Evolutionary conservation across 2,888 invertebrate species (phyloP).

Genomic region (Oeneis ivallda): DNA sequence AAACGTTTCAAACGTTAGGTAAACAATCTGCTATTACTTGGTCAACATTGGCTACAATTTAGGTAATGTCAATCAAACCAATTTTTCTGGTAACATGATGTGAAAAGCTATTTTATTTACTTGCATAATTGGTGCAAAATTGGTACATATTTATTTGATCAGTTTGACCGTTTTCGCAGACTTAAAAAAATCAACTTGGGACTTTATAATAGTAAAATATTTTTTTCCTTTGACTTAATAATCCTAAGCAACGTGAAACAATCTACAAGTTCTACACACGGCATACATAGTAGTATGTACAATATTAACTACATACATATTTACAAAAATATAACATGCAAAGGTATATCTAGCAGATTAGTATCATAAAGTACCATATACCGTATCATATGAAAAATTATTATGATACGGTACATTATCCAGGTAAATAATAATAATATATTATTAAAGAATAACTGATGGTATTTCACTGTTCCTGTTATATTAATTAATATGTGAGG

Average conservation of each 20-base stretch:
- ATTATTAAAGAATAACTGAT: neutral
- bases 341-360: constrained; percentile 49
- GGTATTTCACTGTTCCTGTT: neutral
- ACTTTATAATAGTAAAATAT: constrained; percentile 3
- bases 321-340: constrained; percentile 68
- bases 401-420: neutral
- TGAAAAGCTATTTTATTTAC: neutral
- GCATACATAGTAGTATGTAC: constrained; percentile 80
- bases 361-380: constrained; percentile 43
- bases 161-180: neutral
- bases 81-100: neutral
- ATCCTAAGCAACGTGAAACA: constrained; percentile 65
- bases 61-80: neutral
- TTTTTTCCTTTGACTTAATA: constrained; percentile 50
- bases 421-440: neutral
- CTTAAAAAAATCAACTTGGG: neutral
- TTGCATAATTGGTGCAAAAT: too few relatives aligned
- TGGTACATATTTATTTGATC: too few relatives aligned
- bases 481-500: too few relatives aligned
- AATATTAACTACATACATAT: constrained; percentile 63
- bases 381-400: constrained; percentile 9
- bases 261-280: constrained; percentile 72
- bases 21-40: neutral
- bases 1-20: too few relatives aligned
- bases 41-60: neutral